Evolutionary conservation across 2,888 invertebrate genomes (phyloP).

Genomic region (Dryadula phaetusa): DNA sequence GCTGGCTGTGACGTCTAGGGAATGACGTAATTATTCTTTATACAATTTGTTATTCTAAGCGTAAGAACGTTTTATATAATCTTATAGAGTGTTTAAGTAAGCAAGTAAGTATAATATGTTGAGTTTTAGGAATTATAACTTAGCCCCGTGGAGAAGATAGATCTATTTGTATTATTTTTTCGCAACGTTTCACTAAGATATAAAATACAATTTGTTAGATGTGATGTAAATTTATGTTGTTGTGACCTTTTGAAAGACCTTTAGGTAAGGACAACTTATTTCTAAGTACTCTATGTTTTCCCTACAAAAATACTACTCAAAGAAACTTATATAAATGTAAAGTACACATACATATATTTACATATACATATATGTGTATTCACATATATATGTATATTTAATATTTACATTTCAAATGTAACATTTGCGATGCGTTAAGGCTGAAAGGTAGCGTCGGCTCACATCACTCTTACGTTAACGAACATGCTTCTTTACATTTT

Average conservation of each 20-base stretch:
- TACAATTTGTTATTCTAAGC: constrained; percentile 15
- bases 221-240: no score
- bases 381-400: background rate
- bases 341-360: background rate
- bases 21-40: constrained; percentile 26
- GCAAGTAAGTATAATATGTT: background rate
- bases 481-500: constrained; percentile 35
- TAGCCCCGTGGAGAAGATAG: no score
- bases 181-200: no score
- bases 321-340: background rate
- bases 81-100: background rate
- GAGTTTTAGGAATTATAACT: no score
- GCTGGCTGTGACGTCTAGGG: constrained; percentile 29
- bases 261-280: no score
- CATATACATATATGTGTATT: background rate
- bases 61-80: constrained; percentile 4
- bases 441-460: constrained; percentile 24
- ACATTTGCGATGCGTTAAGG: constrained; percentile 15
- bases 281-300: no score
- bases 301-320: no score
- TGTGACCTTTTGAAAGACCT: no score
- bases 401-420: constrained; percentile 6
- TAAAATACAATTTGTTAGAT: no score
- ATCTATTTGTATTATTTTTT: no score
- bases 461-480: constrained; percentile 30